phyloP scores from a whole-genome alignment of 2,797 vertebrate genomes.

The Onychomys arenicola region DNA sequence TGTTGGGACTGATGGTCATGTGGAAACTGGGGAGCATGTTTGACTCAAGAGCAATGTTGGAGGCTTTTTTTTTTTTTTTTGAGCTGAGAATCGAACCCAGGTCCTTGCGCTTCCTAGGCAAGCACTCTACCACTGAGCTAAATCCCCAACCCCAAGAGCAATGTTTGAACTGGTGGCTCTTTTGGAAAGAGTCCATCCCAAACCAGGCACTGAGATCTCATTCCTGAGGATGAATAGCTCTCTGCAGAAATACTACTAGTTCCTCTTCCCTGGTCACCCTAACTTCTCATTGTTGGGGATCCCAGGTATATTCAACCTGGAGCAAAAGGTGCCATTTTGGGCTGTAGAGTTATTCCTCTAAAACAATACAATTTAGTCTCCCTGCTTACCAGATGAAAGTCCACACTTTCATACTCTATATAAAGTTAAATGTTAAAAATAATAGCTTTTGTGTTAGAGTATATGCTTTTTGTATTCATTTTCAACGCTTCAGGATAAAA shows the following conservation, averaged over 20 bases:
- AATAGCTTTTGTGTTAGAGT: slow-evolving; percentile 78
- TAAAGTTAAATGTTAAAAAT: slow-evolving; percentile 77
- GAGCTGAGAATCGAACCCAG: no score
- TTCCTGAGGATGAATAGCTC: neutral
- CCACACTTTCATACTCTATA: slow-evolving; percentile 60
- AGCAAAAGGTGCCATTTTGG: slow-evolving; percentile 56
- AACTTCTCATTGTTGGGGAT: neutral
- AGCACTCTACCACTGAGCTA: no score
- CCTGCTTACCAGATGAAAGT: slow-evolving; percentile 70
- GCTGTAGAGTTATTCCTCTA: slow-evolving; percentile 62
- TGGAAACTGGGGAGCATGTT: neutral
- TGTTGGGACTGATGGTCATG: neutral
- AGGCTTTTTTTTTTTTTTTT: neutral
- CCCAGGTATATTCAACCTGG: neutral
- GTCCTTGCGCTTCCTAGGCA: no score
- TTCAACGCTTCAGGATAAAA: slow-evolving; percentile 74
- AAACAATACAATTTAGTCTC: slow-evolving; percentile 59
- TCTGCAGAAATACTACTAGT: neutral
- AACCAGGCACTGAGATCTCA: slow-evolving; percentile 7
- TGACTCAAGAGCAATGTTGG: neutral
- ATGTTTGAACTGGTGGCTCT: neutral
- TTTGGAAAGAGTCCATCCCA: slow-evolving; percentile 5
- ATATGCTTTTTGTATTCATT: slow-evolving; percentile 81
- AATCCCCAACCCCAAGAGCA: no score
- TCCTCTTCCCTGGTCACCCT: neutral